Conservation (phyloP, 2,888 invertebrate genomes). For the Litoditis marina region DNA sequence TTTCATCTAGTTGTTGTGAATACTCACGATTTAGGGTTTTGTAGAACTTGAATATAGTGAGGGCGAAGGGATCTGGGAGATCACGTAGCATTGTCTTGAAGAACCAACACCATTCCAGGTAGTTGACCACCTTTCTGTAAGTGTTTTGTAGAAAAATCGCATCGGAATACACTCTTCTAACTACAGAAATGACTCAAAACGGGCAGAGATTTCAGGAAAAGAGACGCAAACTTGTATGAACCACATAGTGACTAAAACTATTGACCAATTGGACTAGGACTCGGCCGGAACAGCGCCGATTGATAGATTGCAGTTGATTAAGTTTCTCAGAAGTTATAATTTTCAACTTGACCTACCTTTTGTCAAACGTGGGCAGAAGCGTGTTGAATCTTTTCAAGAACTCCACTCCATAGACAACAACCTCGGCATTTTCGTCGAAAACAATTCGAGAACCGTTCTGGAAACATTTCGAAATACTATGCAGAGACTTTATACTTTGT, state of each 20-base stretch:
- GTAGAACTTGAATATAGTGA: conserved; percentile 61
- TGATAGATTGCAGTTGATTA: too few relatives aligned
- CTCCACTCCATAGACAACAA: conserved; percentile 63
- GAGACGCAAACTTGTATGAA: too few relatives aligned
- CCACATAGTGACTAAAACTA: too few relatives aligned
- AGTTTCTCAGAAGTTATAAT: too few relatives aligned
- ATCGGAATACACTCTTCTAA: too few relatives aligned
- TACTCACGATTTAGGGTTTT: conserved; percentile 55
- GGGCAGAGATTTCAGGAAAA: neutral
- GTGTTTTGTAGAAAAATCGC: neutral
- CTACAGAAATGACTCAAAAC: too few relatives aligned
- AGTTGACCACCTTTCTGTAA: conserved; percentile 56
- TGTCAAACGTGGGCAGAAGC: conserved; percentile 49
- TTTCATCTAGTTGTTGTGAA: neutral
- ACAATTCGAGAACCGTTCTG: conserved; percentile 44
- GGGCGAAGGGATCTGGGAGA: conserved; percentile 60
- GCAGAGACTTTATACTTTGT: too few relatives aligned
- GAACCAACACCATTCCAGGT: conserved; percentile 62
- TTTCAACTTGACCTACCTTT: conserved; percentile 40
- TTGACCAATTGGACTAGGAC: too few relatives aligned
- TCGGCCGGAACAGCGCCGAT: too few relatives aligned
- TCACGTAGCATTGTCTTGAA: conserved; percentile 61
- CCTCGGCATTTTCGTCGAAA: conserved; percentile 53
- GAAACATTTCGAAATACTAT: too few relatives aligned
- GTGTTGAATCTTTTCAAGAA: conserved; percentile 61